Evolutionary conservation across 2,888 invertebrate species (phyloP).

Genomic region (Diarsia dahlii): DNA sequence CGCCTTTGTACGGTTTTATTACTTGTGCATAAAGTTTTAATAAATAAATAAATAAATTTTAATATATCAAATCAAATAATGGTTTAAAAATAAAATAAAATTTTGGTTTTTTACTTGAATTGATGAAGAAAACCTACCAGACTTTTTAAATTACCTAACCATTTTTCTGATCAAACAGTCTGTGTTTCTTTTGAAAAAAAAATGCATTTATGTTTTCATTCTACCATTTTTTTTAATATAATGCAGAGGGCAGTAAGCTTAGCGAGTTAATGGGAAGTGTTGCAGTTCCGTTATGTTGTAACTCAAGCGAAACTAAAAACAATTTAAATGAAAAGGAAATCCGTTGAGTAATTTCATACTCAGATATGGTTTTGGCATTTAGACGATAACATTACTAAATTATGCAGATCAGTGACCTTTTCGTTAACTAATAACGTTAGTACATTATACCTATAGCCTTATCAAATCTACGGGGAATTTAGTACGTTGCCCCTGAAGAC

Average conservation of each 20-base stretch:
- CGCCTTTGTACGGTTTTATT: too few species aligned
- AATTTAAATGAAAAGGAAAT: conserved; percentile 35
- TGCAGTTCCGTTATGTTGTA: conserved; percentile 24
- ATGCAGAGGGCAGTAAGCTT: background rate
- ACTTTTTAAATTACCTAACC: background rate
- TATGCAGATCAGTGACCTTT: background rate
- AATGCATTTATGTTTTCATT: conserved; percentile 3
- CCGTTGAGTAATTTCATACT: background rate
- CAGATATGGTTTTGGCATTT: background rate
- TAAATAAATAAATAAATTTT: too few species aligned
- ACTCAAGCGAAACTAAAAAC: conserved; percentile 15
- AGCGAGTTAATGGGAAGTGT: background rate
- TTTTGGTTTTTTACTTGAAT: too few species aligned
- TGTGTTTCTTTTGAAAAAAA: background rate
- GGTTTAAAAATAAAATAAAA: background rate
- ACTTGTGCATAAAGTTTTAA: too few species aligned
- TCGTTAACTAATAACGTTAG: background rate
- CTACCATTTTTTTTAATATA: background rate
- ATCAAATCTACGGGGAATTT: background rate
- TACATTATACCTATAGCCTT: background rate
- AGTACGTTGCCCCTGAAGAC: background rate
- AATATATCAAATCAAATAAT: too few species aligned
- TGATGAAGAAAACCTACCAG: too few species aligned
- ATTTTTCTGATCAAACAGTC: background rate
- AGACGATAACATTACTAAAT: background rate